Evolutionary conservation across 2,797 vertebrate species (phyloP).

Genomic region (Sitta carolinensis): DNA sequence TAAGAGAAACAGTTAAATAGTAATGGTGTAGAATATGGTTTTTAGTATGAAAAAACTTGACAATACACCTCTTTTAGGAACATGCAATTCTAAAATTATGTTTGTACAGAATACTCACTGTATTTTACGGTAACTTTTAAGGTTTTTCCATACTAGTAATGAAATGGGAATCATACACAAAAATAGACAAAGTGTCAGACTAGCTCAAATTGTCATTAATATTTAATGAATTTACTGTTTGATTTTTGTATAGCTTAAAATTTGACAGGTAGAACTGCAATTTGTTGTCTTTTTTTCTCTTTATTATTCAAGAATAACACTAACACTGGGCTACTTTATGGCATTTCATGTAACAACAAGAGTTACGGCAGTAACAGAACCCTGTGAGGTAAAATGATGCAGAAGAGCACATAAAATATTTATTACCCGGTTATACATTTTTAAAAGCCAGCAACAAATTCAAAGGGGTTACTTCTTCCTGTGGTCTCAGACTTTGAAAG

Average conservation of each 20-base stretch:
- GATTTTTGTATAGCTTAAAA: conserved; percentile 55
- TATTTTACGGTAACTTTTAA: neutral
- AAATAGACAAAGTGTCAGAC: conserved; percentile 38
- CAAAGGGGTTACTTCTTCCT: conserved; percentile 74
- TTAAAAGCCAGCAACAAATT: conserved; percentile 78
- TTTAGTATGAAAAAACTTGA: neutral
- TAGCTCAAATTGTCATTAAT: conserved; percentile 32
- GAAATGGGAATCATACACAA: conserved; percentile 28
- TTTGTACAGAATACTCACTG: neutral
- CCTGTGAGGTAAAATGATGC: conserved; percentile 75
- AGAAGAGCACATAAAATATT: conserved; percentile 77
- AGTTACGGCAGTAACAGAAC: conserved; percentile 59
- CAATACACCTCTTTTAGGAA: neutral
- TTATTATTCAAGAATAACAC: conserved; percentile 48
- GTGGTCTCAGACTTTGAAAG: conserved; percentile 71
- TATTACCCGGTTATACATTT: conserved; percentile 81
- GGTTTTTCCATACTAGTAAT: neutral
- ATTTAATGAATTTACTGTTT: conserved; percentile 57
- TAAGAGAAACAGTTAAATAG: neutral
- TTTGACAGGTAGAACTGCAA: conserved; percentile 51
- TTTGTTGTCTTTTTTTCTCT: conserved; percentile 49
- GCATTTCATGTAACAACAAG: conserved; percentile 67
- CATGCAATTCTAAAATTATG: neutral
- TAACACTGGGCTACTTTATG: conserved; percentile 38
- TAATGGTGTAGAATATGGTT: neutral